A percentile compares a stretch with the other conserved stretches of the same genome.
phyloP scores from a whole-genome alignment of 2,113 vertebrate genomes.

The Anguilla rostrata region DNA sequence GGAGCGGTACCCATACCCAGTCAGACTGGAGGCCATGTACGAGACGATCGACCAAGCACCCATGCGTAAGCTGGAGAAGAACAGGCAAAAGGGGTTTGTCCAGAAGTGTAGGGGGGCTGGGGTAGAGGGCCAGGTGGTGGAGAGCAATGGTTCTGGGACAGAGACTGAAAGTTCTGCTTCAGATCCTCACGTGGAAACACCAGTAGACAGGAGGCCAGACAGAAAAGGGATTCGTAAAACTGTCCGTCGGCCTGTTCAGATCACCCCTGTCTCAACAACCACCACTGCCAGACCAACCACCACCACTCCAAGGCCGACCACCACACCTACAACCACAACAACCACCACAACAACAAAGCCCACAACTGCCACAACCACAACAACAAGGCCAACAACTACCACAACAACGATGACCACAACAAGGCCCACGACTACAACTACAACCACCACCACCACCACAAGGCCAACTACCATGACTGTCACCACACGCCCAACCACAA shows the following conservation, averaged over 20 bases:
- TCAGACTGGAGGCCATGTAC: slow-evolving; percentile 93
- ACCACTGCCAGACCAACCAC: slow-evolving; percentile 35
- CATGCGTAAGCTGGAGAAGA: slow-evolving; percentile 87
- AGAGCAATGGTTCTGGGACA: slow-evolving; percentile 45
- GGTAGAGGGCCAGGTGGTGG: slow-evolving; percentile 87
- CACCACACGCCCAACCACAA: slow-evolving; percentile 53
- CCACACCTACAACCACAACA: slow-evolving; percentile 58
- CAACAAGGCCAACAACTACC: slow-evolving; percentile 56
- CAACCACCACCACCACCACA: slow-evolving; percentile 48
- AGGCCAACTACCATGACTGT: slow-evolving; percentile 52
- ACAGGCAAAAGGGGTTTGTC: slow-evolving; percentile 92
- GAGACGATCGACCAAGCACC: slow-evolving; percentile 92
- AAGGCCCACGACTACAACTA: slow-evolving; percentile 51
- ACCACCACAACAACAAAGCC: slow-evolving; percentile 65
- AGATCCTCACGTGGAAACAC: slow-evolving; percentile 40
- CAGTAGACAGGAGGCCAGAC: slow-evolving; percentile 52
- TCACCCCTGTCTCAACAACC: slow-evolving; percentile 36
- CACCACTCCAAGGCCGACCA: slow-evolving; percentile 41
- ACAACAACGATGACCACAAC: slow-evolving; percentile 55
- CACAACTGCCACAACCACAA: slow-evolving; percentile 49
- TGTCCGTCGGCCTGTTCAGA: slow-evolving; percentile 33
- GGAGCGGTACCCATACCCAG: slow-evolving; percentile 93
- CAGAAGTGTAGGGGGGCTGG: slow-evolving; percentile 90
- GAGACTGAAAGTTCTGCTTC: slow-evolving; percentile 15
- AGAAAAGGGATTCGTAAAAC: slow-evolving; percentile 70